Base-by-base conservation (phyloP, 2,797 vertebrate species). In the Petrocephalus sullivani region DNA sequence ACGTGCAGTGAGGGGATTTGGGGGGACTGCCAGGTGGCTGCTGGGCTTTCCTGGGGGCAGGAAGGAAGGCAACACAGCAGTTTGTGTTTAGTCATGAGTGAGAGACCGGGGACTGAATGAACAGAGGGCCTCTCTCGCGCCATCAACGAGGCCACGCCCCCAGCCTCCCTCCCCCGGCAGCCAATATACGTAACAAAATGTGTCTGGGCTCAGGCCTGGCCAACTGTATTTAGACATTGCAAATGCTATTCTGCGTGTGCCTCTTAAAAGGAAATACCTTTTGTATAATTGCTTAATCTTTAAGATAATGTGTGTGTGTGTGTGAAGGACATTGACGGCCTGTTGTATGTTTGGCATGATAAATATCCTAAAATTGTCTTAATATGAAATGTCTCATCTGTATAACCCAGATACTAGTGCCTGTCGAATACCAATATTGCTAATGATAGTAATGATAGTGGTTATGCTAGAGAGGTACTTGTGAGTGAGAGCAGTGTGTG, bases 371-470 rank as follows among this genome's bases (percentile, higher is more conserved):
- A 41, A 41, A 41, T 41, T 75, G 14, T 33, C 33, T 41, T 37
- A 75, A 12, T 75, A 41, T 41, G 33, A 78, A 78, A 78, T 46
- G 16, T 46, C 41, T 78, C 71, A n/a, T 46, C 71, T 5, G 19
- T 46, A 78, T 78, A 46, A 78, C n/a, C 6, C 71, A 41, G 33
- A 41, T 78, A 78, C 19, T 46, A 78, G 37, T 78, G 71, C 71
- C 14, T 46, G 71, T 78, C 16, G 41, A 78, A 78, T 78, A 46
- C 19, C 71, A 78, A 78, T 78, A 41, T 46, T 78, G 71, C 41
- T 78, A 78, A 78, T 78, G n/a, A 78, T 41, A 78, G 71, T 78
- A 78, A 78, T 78, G n/a, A 78, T 78, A 78, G 37, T 46, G 71
- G 37, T 46, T 78, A 46, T 46, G n/a, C 37, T 46, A 78, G 71